Evolutionary conservation across 2,113 vertebrate species (phyloP).

Genomic region (Pterocles gutturalis): DNA sequence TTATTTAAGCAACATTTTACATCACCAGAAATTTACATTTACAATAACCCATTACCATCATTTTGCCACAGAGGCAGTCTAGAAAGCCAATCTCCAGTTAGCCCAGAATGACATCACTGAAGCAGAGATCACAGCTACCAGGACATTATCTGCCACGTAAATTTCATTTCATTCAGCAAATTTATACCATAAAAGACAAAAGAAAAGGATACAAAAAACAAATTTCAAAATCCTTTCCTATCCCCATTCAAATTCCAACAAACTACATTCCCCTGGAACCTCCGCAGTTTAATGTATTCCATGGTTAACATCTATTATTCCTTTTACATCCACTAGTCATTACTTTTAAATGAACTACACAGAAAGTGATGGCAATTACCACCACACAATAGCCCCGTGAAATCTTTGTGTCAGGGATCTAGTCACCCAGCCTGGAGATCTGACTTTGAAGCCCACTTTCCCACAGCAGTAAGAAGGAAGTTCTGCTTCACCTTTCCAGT

Average conservation of each 20-base stretch:
- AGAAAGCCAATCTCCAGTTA: neutral
- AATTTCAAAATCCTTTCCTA: neutral
- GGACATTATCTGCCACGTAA: neutral
- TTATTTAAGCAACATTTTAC: neutral
- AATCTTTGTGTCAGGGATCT: neutral
- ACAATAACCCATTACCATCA: neutral
- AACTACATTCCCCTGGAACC: neutral
- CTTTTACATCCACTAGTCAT: conserved; percentile 35
- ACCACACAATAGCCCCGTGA: neutral
- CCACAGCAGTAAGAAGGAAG: neutral
- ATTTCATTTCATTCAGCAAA: neutral
- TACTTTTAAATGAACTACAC: conserved; percentile 56
- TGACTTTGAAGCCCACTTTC: neutral
- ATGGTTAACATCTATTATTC: conserved; percentile 42
- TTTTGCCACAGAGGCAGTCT: neutral
- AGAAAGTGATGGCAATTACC: conserved; percentile 34
- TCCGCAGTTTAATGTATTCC: conserved; percentile 32
- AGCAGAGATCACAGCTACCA: neutral
- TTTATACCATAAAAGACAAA: neutral
- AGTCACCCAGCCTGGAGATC: neutral
- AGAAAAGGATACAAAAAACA: neutral
- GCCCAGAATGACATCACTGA: neutral
- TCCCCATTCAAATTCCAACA: neutral
- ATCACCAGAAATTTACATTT: neutral
- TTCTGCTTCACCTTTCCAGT: neutral